Base-by-base conservation (phyloP, 2,113 vertebrate species). In the Nothobranchius kuhntae region DNA sequence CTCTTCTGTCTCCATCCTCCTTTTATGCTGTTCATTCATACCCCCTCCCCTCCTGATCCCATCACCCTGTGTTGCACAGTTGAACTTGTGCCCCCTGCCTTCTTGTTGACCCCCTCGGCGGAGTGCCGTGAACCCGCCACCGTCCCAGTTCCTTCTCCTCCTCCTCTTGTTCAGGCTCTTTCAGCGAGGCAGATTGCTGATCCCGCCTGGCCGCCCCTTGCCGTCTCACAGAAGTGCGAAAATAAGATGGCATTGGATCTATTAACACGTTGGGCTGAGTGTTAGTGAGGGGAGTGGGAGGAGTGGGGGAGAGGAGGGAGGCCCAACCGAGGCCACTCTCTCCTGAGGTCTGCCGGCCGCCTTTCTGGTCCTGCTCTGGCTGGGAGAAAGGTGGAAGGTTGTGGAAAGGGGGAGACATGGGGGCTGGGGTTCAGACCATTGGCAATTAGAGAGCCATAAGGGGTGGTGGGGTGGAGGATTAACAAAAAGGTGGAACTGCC, bases 191-290 rank as follows among this genome's bases (percentile, higher is more conserved):
- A 88, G 91, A 89, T 90, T 93, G 90, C 87, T 90, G 91, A 91
- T 93, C 50, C 91, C 82, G 84, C 89, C 92, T 90, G 90, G 93
- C 89, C 91, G 91, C 88, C 91, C 93, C 87, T 92, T 93, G 89
- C 89, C 88, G 87, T 93, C 65, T 92, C 88, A n/a, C 78, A 82
- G 89, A 94, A 92, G 93, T 95, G 94, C 91, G 94, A 96, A 95
- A 95, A 94, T 93, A 94, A 94, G 92, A 94, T 95, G 92, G 93
- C 91, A 90, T 94, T 92, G 94, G 91, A 90, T 91, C 93, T 94
- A 95, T 95, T 95, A 95, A 93, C 94, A 95, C 91, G 50, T 94
- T 87, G 91, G 86, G 73, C 89, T 85, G 88, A 93, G 91, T 92
- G 93, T 93, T 92, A 93, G 71, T 79, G 89, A 89, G 1, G 9